Evolutionary conservation across 2,797 vertebrate genomes (phyloP).

Genomic region (Oophaga sylvatica): DNA sequence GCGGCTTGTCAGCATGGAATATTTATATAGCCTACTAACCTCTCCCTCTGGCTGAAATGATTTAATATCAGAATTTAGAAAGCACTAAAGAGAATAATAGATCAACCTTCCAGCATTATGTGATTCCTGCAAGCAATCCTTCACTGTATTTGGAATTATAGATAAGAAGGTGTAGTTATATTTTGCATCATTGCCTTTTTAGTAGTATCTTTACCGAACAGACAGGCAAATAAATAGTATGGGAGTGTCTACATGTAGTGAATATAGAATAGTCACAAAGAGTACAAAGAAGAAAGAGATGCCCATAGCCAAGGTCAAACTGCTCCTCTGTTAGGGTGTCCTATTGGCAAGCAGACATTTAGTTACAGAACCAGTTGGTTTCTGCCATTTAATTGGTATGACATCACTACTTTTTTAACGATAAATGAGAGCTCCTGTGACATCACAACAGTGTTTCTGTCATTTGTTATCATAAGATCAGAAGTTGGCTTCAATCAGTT

Average conservation of each 20-base stretch:
- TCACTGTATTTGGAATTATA: not conserved
- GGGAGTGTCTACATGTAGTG: not conserved
- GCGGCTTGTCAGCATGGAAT: constrained; percentile 20
- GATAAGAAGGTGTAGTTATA: not conserved
- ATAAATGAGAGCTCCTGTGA: too few relatives aligned
- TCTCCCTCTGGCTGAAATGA: not conserved
- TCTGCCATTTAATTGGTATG: too few relatives aligned
- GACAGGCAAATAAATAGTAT: too few relatives aligned
- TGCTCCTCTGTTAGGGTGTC: not conserved
- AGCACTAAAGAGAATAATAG: constrained; percentile 18
- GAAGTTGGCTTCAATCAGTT: too few relatives aligned
- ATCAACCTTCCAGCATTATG: not conserved
- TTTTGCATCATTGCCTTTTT: too few relatives aligned
- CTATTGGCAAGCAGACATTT: too few relatives aligned
- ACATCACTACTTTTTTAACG: too few relatives aligned
- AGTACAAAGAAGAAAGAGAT: not conserved
- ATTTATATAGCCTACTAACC: constrained; percentile 12
- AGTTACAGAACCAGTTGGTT: too few relatives aligned
- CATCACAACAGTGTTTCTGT: too few relatives aligned
- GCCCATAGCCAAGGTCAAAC: not conserved
- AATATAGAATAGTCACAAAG: too few relatives aligned
- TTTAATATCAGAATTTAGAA: constrained; percentile 5
- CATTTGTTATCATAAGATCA: too few relatives aligned
- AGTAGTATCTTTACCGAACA: too few relatives aligned
- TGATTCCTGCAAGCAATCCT: not conserved